phyloP scores from a whole-genome alignment of 2,797 vertebrate species.

The Gallinago nigripennis region DNA sequence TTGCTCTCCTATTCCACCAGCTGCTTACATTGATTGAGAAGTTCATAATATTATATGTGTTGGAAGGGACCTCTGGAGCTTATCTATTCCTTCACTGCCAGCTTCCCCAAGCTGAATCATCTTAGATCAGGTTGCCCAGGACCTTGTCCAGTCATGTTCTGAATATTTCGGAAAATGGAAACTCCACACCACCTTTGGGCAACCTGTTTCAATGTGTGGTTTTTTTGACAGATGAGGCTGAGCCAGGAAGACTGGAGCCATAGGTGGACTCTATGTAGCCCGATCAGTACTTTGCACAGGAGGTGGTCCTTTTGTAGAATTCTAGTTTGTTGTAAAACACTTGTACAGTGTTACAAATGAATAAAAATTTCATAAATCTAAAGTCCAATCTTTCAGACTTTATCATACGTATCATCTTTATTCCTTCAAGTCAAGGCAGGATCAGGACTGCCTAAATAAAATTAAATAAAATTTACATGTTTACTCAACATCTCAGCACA shows the following conservation, averaged over 20 bases:
- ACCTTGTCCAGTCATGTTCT: neutral
- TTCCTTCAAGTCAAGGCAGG: neutral
- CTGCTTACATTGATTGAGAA: neutral
- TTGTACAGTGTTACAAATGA: neutral
- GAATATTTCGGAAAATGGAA: neutral
- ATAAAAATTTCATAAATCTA: neutral
- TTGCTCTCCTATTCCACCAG: neutral
- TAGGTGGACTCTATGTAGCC: neutral
- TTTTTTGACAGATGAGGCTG: neutral
- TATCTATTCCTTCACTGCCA: neutral
- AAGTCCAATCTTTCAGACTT: neutral
- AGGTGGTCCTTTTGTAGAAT: neutral
- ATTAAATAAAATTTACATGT: neutral
- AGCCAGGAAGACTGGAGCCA: neutral
- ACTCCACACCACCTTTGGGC: neutral
- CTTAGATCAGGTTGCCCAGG: neutral
- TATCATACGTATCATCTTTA: neutral
- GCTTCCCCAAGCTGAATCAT: neutral
- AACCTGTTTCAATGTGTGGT: neutral
- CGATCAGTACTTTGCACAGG: neutral
- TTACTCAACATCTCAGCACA: neutral
- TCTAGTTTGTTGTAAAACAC: neutral
- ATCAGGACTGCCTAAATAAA: neutral
- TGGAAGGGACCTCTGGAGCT: neutral
- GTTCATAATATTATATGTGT: neutral